phyloP scores from a whole-genome alignment of 2,888 invertebrate genomes.

The Scotopteryx bipunctaria region DNA sequence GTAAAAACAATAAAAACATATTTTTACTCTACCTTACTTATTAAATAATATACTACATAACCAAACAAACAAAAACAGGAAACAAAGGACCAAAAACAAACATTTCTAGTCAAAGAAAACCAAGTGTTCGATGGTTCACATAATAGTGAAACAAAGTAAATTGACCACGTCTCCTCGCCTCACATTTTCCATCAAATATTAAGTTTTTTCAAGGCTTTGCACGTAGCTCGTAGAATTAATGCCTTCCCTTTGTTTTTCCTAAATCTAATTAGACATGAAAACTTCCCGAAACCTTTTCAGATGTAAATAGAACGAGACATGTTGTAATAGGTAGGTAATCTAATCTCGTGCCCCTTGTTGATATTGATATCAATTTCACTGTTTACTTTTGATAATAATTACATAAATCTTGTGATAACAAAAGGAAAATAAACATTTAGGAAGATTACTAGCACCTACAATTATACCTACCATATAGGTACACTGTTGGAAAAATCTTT shows the following conservation, averaged over 20 bases:
- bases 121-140: too few species aligned
- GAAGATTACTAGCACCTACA: too few species aligned
- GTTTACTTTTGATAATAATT: too few species aligned
- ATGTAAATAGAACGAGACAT: conserved; percentile 14
- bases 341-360: conserved; percentile 2
- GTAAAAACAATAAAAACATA: too few species aligned
- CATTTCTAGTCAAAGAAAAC: not conserved
- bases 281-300: conserved; percentile 11
- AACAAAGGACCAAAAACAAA: too few species aligned
- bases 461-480: too few species aligned
- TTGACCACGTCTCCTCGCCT: conserved; percentile 2
- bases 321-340: not conserved
- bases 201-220: not conserved
- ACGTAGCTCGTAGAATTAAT: conserved; percentile 29
- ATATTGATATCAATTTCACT: not conserved
- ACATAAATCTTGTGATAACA: too few species aligned
- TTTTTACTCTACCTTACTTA: too few species aligned
- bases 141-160: not conserved
- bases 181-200: conserved; percentile 13
- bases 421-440: too few species aligned
- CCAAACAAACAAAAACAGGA: too few species aligned
- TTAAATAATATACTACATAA: too few species aligned
- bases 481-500: too few species aligned
- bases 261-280: conserved; percentile 30
- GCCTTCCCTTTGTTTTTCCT: conserved; percentile 19